Conservation (phyloP, 1,140 invertebrate species). For the Mycetomoellerius zeteki region DNA sequence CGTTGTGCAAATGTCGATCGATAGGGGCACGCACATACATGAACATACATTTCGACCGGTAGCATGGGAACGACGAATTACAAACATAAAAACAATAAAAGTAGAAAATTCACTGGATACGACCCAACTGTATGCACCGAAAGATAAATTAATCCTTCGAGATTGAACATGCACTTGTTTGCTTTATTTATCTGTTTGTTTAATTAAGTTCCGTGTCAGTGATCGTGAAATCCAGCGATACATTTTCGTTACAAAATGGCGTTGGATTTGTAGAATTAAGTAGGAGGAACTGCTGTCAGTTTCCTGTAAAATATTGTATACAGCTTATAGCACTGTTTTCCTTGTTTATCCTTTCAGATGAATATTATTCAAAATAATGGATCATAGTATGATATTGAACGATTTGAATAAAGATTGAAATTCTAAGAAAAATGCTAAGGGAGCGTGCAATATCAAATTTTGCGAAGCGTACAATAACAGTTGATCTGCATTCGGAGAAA, state of each 20-base stretch:
- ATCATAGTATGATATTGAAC: not conserved
- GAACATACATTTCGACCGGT: constrained; percentile 45
- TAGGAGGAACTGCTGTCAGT: not conserved
- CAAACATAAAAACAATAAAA: constrained; percentile 49
- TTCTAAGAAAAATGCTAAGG: not conserved
- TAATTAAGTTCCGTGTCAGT: constrained; percentile 47
- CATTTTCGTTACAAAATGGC: constrained; percentile 25
- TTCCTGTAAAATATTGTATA: not conserved
- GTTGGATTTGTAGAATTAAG: constrained; percentile 43
- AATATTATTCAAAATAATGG: constrained; percentile 9
- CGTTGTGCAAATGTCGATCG: constrained; percentile 49
- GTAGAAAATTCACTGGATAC: not conserved
- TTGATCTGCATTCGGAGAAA: constrained; percentile 8
- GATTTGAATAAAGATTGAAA: constrained; percentile 5
- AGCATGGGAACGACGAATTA: constrained; percentile 49
- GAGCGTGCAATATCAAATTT: constrained; percentile 1
- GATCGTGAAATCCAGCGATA: constrained; percentile 8
- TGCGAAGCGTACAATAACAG: not conserved
- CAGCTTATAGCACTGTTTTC: not conserved
- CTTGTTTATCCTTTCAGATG: not conserved
- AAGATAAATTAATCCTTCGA: constrained; percentile 62
- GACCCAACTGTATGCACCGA: not conserved
- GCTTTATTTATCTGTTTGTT: constrained; percentile 61
- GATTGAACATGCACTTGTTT: constrained; percentile 59
- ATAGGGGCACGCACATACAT: constrained; percentile 10